Base-by-base conservation (phyloP, 2,113 vertebrate species). In the Mirounga angustirostris region DNA sequence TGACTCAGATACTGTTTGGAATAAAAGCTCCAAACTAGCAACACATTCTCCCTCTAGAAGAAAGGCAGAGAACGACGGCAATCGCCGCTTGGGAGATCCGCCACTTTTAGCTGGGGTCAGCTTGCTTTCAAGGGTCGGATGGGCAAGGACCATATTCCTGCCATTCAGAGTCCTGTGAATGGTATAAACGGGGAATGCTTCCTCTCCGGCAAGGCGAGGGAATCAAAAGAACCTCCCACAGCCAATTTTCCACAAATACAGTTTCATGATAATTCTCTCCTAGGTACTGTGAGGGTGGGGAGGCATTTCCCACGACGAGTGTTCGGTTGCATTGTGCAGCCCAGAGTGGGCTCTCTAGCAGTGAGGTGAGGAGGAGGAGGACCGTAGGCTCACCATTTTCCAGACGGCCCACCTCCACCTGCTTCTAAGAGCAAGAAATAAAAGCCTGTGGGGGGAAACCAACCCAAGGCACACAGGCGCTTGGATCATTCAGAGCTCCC, bases 381-480 rank as follows among this genome's bases (percentile, higher is more conserved):
- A 9, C 33, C 0, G 7, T 10, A 40, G 22, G 54, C 86, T n/a
- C 58, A 28, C 24, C 19, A 0, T 19, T 22, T 50, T 36, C 58
- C 4, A 9, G 7, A 50, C n/a, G 52, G 30, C 0, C 18, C 30
- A 4, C 28, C 40, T 19, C 21, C 11, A 30, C 30, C 9, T 7
- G 61, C 30, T 65, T 80, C n/a, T 30, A 3, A 26, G 50, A 69
- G 40, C 43, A 56, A 50, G 80, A 54, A 7, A 18, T 11, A 56
- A 61, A 69, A 40, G 30, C 28, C 80, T 69, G 3, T 0, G 50
- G 26, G 54, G 69, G 69, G 40, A 33, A 14, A 40, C 22, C 65
- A 11, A 24, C 16, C 0, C 0, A 0, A n/a, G 59, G 89, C 26
- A 12, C 30, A 0, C 6, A 0, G 2, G 19, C 12, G 19, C 22